Evolutionary conservation across 1,140 invertebrate species (phyloP), one percentile per base, ranked within the genome.

Genomic region (Trichogramma pretiosum): DNA sequence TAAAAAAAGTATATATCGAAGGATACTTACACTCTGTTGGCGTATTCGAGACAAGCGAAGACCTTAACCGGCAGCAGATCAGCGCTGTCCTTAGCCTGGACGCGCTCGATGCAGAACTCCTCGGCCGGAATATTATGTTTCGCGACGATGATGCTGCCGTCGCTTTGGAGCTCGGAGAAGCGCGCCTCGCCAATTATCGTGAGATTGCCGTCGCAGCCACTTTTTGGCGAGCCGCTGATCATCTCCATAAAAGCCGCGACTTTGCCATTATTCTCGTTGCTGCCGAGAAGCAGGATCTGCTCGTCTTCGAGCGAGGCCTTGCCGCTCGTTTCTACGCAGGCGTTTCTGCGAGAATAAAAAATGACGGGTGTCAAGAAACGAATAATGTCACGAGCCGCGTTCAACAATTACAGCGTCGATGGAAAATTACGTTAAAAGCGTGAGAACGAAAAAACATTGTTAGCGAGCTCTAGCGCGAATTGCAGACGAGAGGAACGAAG

Each of bases 71-170:
- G 61, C 49, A 74, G 72, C 2, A 73, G 65, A 30, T 68, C 56
- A 56, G 77, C 75, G 23, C 22, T 32, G 3, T 32, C 21, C 5
- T 3, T 18, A 3, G 32, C 4, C 0, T 41, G 21, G 14, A 78
- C 64, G 35, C 68, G 67, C 57, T 84, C 83, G 46, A 83, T 64
- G 61, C 83, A 85, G 65, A 77, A 84, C 44, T 73, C 73, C 46
- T 63, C 73, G 44, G 61, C 60, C 19, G 63, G 62, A 54, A 78
- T 65, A 45, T 65, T 58, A 39, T 67, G 54, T 3, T 77, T 77
- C 57, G 76, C 70, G 16, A 64, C 57, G 14, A 59, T 56, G 30
- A 81, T 56, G 21, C 62, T 58, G 10, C 73, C 72, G 18, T 76
- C 73, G 0, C 64, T 45, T 28, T 72, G 54, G 10, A 72, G 53